These are phyloP conservation scores for Metallyticus violacea DNA, from an alignment of 2,888 invertebrate genomes.

Conservation along the genomic window DNA sequence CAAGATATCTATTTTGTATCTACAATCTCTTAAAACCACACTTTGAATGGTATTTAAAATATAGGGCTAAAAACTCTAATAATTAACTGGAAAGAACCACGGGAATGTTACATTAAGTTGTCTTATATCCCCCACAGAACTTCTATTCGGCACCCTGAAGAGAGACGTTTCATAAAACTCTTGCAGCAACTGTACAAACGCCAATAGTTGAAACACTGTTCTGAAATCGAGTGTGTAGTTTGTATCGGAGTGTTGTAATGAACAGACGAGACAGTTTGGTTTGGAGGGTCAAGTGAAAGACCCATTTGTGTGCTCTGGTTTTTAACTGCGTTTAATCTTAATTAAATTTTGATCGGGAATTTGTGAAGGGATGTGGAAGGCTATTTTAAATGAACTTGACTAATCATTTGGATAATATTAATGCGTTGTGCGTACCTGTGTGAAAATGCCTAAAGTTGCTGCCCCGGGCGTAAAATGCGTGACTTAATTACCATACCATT, in stretches of 20 bases:
- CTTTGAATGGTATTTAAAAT: too few species aligned
- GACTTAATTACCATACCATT: not conserved
- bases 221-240: not conserved
- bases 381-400: not conserved
- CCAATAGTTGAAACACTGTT: not conserved
- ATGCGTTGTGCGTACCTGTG: not conserved
- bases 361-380: not conserved
- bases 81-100: too few species aligned
- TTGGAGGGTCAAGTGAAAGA: not conserved
- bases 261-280: not conserved
- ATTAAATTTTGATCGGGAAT: slow-evolving; percentile 1
- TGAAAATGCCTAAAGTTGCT: not conserved
- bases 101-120: too few species aligned
- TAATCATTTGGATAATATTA: not conserved
- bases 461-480: not conserved
- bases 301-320: not conserved
- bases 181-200: not conserved
- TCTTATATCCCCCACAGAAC: too few species aligned
- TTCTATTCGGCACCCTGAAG: too few species aligned
- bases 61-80: too few species aligned
- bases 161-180: too few species aligned
- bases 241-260: not conserved
- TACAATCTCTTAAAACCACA: too few species aligned
- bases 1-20: too few species aligned
- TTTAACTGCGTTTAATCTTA: not conserved